phyloP scores from a whole-genome alignment of 2,113 vertebrate species.

The Scophthalmus maximus region DNA sequence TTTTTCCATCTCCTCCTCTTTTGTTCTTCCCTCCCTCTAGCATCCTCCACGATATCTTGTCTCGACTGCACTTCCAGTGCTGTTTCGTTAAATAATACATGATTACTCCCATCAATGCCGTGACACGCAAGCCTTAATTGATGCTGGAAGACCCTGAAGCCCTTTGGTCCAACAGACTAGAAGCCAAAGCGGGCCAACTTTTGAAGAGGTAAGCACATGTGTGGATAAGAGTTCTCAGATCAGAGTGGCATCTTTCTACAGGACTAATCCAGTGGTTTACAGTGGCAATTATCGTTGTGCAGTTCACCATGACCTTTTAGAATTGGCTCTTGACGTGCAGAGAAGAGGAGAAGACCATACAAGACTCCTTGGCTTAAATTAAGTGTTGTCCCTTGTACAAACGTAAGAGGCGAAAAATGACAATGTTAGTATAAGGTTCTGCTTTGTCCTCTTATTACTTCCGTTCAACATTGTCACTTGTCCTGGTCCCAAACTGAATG shows the following conservation, averaged over 20 bases:
- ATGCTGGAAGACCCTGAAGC: conserved; percentile 44
- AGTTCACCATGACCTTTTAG: conserved; percentile 38
- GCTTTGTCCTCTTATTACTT: background rate
- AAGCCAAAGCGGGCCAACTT: conserved; percentile 27
- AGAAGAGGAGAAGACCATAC: conserved; percentile 20
- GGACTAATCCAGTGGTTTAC: conserved; percentile 16
- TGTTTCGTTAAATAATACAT: conserved; percentile 60
- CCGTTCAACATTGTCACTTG: background rate
- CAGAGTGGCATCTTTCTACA: conserved; percentile 34
- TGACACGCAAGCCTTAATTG: conserved; percentile 58
- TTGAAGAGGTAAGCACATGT: conserved; percentile 45
- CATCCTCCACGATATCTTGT: conserved; percentile 30
- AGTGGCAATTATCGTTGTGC: conserved; percentile 28
- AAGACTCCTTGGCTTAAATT: conserved; percentile 16
- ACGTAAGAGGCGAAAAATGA: background rate
- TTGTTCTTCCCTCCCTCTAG: conserved; percentile 12
- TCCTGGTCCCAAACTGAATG: conserved; percentile 5
- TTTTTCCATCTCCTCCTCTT: background rate
- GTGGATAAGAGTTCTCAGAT: conserved; percentile 37
- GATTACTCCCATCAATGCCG: conserved; percentile 60
- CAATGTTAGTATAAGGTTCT: background rate
- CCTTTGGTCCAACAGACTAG: conserved; percentile 23
- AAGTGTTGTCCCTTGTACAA: background rate
- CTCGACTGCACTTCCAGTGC: conserved; percentile 23
- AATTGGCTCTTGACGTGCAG: conserved; percentile 26